A percentile compares a stretch with the other conserved stretches of the same genome.
Conservation (phyloP, 1,140 invertebrate species). For the Carposina sasakii region DNA sequence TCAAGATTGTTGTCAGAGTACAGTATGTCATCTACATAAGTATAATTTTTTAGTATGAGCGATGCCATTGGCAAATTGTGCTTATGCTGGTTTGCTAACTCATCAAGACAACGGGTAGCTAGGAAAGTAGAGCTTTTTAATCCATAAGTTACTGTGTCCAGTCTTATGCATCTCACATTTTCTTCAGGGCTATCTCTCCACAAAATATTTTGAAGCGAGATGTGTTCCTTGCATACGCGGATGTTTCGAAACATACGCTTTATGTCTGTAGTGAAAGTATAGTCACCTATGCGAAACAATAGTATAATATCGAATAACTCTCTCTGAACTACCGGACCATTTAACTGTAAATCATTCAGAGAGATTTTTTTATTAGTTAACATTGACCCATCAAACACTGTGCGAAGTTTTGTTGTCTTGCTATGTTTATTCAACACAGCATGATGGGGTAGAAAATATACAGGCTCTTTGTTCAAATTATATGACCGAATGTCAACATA, state of each 20-base stretch:
- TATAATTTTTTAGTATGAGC: constrained; percentile 4
- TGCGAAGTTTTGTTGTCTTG: neutral
- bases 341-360: constrained; percentile 2
- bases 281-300: neutral
- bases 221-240: neutral
- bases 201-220: constrained; percentile 5
- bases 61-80: neutral
- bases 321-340: constrained; percentile 1
- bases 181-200: constrained; percentile 2
- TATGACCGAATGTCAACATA: neutral
- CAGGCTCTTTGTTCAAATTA: neutral
- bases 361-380: constrained; percentile 1
- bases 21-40: constrained; percentile 2
- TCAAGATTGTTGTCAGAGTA: neutral
- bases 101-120: constrained; percentile 1
- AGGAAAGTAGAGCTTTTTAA: neutral
- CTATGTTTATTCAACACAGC: neutral
- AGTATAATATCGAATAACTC: constrained; percentile 5
- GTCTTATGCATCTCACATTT: neutral
- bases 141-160: constrained; percentile 4
- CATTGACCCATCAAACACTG: constrained; percentile 6
- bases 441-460: constrained; percentile 4
- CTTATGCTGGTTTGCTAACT: neutral
- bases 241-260: constrained; percentile 4
- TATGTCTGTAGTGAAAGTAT: neutral